Conservation (phyloP, 2,888 invertebrate species). For the Tachystola acroxantha region DNA sequence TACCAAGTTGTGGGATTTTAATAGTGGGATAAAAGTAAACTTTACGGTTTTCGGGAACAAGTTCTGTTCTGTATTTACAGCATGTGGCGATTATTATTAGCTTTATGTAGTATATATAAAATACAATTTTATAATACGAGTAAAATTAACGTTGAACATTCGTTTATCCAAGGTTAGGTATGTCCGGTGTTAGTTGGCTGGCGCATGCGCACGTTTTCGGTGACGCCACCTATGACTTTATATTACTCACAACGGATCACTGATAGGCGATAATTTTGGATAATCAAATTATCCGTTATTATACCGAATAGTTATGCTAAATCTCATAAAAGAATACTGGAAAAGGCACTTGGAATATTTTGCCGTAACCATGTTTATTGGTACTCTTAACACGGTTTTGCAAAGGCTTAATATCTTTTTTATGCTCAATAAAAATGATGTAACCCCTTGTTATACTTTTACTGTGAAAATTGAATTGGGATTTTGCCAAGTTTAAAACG, state of each 20-base stretch:
- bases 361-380: too few species aligned
- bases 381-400: too few species aligned
- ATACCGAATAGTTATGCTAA: too few species aligned
- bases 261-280: background rate
- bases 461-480: constrained; percentile 21
- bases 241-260: background rate
- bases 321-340: too few species aligned
- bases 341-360: too few species aligned
- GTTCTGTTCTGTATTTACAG: too few species aligned
- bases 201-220: constrained; percentile 1
- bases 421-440: constrained; percentile 3
- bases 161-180: constrained; percentile 10
- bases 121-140: constrained; percentile 1
- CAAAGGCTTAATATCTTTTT: constrained; percentile 1
- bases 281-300: background rate
- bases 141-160: constrained; percentile 3
- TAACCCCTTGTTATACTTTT: constrained; percentile 12
- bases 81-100: too few species aligned
- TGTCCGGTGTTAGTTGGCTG: constrained; percentile 11
- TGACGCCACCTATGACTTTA: constrained; percentile 10
- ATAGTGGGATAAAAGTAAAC: too few species aligned
- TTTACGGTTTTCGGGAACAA: too few species aligned
- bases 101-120: background rate
- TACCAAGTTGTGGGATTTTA: too few species aligned
- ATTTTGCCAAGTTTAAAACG: constrained; percentile 33